Evolutionary conservation across 2,888 invertebrate genomes (phyloP), one percentile per base, ranked within the genome.

Genomic region (Meiosimyza platycephala): DNA sequence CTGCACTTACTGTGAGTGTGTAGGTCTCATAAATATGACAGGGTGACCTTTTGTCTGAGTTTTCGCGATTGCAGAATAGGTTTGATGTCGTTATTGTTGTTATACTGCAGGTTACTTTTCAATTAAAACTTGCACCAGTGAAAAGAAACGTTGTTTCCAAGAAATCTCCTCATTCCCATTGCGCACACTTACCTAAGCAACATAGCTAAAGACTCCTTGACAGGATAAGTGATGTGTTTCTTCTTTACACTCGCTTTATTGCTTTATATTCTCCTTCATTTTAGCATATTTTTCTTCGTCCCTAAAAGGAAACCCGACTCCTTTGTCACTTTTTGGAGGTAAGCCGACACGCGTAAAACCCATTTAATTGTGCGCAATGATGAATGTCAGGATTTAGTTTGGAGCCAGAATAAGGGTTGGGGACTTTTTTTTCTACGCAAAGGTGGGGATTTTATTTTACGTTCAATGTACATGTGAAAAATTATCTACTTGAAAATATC

Each of bases 311-410:
- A 72, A 69, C 51, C 52, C 55, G 50, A 69, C 54, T 22, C 57
- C 64, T 22, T 15, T 67, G 51, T 50, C 62, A 48, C 18, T 65
- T 15, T 67, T 50, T 59, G 28, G 55, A 18, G 64, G 74, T 76
- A 77, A 78, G 72, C 57, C 60, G 76, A 78, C 76, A 78, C 77
- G 72, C 76, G 68, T 72, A 59, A 75, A 67, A 67, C 74, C 52
- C 67, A 70, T 72, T 75, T 78, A 78, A 78, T 78, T 78, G 78
- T 77, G 77, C 75, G 73, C 74, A 78, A 76, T 78, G 76, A 78
- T 76, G 75, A 75, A 76, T 75, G 76, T 73, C 74, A 64, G 72
- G 75, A 75, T 76, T 76, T 75, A 54, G 52, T 50, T 52, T 51
- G 48, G 59, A 48, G 70, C 52, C 40, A 66, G 60, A 28, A 9